phyloP scores from a whole-genome alignment of 2,888 invertebrate species.

The Torymus tubicola region DNA sequence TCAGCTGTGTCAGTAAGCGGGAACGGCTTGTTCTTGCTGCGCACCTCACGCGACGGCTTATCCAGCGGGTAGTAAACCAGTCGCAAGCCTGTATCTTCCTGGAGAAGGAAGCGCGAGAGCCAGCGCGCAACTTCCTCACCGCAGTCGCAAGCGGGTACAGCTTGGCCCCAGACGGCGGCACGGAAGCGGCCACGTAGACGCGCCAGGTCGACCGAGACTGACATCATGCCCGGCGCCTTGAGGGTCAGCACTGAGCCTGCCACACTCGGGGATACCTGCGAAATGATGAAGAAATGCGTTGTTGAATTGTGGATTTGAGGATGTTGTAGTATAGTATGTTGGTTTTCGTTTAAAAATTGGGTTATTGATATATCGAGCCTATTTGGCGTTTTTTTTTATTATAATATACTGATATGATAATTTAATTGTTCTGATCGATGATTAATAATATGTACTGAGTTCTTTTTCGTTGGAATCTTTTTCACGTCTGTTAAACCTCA shows the following conservation, averaged over 20 bases:
- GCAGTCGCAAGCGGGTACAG: slow-evolving; percentile 83
- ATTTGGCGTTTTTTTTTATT: too few species aligned
- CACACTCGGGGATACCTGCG: slow-evolving; percentile 74
- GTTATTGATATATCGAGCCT: too few species aligned
- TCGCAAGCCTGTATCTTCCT: slow-evolving; percentile 77
- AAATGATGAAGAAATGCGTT: neutral
- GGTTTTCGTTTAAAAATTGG: too few species aligned
- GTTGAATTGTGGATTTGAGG: too few species aligned
- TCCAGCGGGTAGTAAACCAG: slow-evolving; percentile 81
- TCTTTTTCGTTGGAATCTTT: too few species aligned
- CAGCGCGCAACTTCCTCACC: slow-evolving; percentile 85
- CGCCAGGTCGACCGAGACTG: slow-evolving; percentile 78
- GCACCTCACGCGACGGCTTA: slow-evolving; percentile 70
- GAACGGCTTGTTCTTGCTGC: slow-evolving; percentile 69
- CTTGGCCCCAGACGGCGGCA: slow-evolving; percentile 79
- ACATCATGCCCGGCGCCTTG: slow-evolving; percentile 79
- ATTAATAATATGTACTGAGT: too few species aligned
- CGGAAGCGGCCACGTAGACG: slow-evolving; percentile 72
- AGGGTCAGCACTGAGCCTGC: slow-evolving; percentile 78
- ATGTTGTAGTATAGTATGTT: too few species aligned
- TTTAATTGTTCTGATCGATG: too few species aligned
- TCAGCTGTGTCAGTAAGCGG: slow-evolving; percentile 64
- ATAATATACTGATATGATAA: too few species aligned
- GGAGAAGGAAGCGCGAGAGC: slow-evolving; percentile 82
- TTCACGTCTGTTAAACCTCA: too few species aligned